These are phyloP conservation scores for Desmodus rotundus DNA, from an alignment of 2,113 vertebrate species.

Conservation along the genomic window DNA sequence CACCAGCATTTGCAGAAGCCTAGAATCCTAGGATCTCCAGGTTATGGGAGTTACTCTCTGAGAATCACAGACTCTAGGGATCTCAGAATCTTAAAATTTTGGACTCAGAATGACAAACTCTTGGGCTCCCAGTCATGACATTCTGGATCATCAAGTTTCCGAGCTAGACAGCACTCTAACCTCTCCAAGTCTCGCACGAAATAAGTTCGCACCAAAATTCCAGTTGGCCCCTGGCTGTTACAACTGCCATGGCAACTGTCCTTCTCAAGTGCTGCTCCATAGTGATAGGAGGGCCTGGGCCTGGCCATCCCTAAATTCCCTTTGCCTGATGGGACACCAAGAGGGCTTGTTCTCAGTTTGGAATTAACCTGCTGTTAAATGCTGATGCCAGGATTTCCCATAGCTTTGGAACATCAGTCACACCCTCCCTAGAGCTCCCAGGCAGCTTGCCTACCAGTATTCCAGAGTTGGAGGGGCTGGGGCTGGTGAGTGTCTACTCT, in stretches of 20 bases:
- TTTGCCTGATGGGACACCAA: not conserved
- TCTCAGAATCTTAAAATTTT: not conserved
- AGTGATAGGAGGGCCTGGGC: not conserved
- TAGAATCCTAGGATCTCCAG: not conserved
- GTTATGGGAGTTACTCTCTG: not conserved
- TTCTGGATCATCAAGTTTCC: not conserved
- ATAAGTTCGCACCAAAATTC: not conserved
- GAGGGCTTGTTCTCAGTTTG: not conserved
- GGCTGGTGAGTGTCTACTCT: not conserved
- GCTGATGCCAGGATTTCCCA: not conserved
- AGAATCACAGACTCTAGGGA: not conserved
- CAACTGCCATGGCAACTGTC: not conserved
- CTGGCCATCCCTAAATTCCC: not conserved
- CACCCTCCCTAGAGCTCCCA: not conserved
- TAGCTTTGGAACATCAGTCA: not conserved
- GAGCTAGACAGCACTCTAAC: not conserved
- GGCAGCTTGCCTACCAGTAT: not conserved
- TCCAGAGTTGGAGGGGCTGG: not conserved
- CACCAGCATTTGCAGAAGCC: not conserved
- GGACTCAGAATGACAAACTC: not conserved
- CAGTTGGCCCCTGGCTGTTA: not conserved
- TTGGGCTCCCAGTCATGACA: not conserved
- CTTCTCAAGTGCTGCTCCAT: accelerated
- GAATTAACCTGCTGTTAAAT: not conserved
- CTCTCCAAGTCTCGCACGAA: not conserved